Conservation (phyloP, 2,113 vertebrate species). For the Galbula dea region DNA sequence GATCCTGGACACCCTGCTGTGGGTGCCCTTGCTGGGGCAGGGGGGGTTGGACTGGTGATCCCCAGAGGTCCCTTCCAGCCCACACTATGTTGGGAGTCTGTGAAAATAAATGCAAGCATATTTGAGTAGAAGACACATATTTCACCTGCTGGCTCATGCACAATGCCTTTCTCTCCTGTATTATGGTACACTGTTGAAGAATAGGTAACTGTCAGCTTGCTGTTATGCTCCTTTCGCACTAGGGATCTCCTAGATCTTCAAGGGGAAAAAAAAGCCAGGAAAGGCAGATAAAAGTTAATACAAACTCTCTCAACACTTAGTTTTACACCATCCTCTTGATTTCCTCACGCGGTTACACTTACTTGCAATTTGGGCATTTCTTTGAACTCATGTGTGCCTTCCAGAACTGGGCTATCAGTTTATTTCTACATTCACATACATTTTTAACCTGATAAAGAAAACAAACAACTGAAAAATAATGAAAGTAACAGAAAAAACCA, state of each 20-base stretch:
- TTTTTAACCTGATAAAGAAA: constrained; percentile 83
- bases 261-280: not conserved
- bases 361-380: constrained; percentile 91
- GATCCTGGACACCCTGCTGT: too few relatives aligned
- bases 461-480: not conserved
- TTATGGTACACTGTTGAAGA: constrained; percentile 50
- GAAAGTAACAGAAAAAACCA: not conserved
- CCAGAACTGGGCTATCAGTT: constrained; percentile 86
- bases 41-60: too few relatives aligned
- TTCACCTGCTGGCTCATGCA: constrained; percentile 24
- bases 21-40: too few relatives aligned
- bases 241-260: constrained; percentile 75
- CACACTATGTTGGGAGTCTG: not conserved
- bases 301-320: not conserved
- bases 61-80: too few relatives aligned
- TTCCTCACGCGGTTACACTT: constrained; percentile 34
- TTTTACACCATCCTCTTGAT: not conserved
- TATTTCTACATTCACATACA: constrained; percentile 83
- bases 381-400: constrained; percentile 79
- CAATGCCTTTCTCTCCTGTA: not conserved
- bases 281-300: not conserved
- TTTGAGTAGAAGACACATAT: not conserved
- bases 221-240: constrained; percentile 91
- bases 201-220: constrained; percentile 87
- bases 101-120: too few relatives aligned